Conservation (phyloP, 1,140 invertebrate species). For the Asobara japonica region DNA sequence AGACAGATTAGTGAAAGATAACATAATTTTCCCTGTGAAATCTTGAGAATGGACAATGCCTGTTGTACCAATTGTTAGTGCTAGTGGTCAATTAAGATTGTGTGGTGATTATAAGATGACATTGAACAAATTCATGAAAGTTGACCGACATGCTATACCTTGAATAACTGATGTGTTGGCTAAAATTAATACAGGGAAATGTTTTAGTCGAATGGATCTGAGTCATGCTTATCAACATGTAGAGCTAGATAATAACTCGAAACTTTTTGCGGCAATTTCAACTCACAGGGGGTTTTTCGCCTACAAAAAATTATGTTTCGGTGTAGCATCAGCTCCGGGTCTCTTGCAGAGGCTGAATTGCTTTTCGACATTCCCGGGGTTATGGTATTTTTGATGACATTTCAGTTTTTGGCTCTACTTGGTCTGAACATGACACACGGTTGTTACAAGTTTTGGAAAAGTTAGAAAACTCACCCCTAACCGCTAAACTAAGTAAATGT, state of each 20-base stretch:
- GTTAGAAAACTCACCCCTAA: neutral
- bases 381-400: constrained; percentile 2
- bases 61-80: constrained; percentile 51
- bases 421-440: neutral
- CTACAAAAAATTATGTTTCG: constrained; percentile 2
- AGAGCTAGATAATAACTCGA: constrained; percentile 43
- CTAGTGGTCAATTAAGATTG: constrained; percentile 31
- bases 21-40: constrained; percentile 48
- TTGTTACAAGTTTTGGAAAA: neutral
- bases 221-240: constrained; percentile 50
- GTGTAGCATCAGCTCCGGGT: neutral
- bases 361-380: neutral
- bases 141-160: constrained; percentile 51
- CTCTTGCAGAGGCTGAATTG: neutral
- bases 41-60: constrained; percentile 53
- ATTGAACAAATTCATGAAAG: constrained; percentile 50
- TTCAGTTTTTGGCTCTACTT: neutral
- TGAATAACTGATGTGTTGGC: constrained; percentile 53
- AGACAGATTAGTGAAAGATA: constrained; percentile 35
- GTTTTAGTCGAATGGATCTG: constrained; percentile 53
- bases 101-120: constrained; percentile 59
- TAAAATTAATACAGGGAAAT: constrained; percentile 42
- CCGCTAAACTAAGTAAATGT: constrained; percentile 1
- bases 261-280: constrained; percentile 30
- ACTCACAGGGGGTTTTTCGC: constrained; percentile 10